Evolutionary conservation across 2,888 invertebrate species (phyloP), one percentile per base, ranked within the genome.

Genomic region (Clivina fossor): DNA sequence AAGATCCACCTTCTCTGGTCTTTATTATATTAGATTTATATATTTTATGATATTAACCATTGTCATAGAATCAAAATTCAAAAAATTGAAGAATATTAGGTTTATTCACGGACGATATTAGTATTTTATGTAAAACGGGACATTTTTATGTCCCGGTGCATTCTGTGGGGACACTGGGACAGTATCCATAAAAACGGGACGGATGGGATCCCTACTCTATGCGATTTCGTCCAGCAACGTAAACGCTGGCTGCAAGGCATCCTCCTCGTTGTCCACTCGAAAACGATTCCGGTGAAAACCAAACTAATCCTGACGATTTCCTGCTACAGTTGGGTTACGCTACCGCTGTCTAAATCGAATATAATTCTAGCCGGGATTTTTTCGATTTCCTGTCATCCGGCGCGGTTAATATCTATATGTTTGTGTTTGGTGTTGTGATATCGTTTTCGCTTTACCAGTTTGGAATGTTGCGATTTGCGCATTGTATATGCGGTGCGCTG

Each of bases 211-310:
- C n/a, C n/a, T n/a, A n/a, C n/a, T 1, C 75, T 97, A 26, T 87
- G 89, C 83, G 97, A 97, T 73, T 94, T 97, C 68, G 83, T 97
- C 63, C 95, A 96, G 72, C 97, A 97, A 70, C 81, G 97, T 56
- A 97, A 97, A 72, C 82, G 97, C 49, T 97, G 97, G 97, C 82
- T 97, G 48, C 91, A 93, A 78, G 93, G 93, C 69, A 93, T 93
- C 65, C 79, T 91, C 16, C 77, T 93, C 59, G 93, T 93, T 16
- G 91, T 93, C 41, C 92, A 93, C 74, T 90, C 92, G 53, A 86
- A 87, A 70, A 80, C 84, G 63, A 90, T 95, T 70, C 91, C 92
- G 9, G 63, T 88, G 38, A 78, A 80, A 63, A 83, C 88, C 70
- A 93, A 94, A 75, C 72, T 91, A 33, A 81, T 94, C 58, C 76